Evolutionary conservation across 2,113 vertebrate species (phyloP), one percentile per base, ranked within the genome.

Genomic region (Morone chrysops): DNA sequence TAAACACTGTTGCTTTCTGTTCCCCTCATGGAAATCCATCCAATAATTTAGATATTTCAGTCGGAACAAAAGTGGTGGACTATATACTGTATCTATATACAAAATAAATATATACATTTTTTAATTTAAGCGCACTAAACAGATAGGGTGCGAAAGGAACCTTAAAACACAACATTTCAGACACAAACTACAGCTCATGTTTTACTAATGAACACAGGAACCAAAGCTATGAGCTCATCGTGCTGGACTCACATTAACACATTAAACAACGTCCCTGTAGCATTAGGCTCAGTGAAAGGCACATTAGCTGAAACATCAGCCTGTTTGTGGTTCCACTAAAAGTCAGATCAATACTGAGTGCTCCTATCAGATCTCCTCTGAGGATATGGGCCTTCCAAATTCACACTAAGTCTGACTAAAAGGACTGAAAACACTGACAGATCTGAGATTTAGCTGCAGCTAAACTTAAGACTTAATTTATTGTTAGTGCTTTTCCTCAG

Each of bases 281-380:
- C 60, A 68, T 53, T 13, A 48, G 57, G 22, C 59, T 75, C 67
- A 9, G 62, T 65, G 20, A 61, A 40, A 88, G 40, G 51, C 60
- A 36, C 79, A 83, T 86, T 80, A 90, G 72, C 57, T 80, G 90
- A 78, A 88, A 86, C 75, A 22, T 72, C 78, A 89, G 81, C 76
- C 81, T n/a, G 66, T 56, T 68, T 63, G 79, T 70, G 86, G 70
- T 66, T 77, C 77, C 71, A 14, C 86, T 84, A 54, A 82, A 53
- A 80, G 75, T 74, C 53, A 0, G 72, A 84, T 91, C 83, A 6
- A 88, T 88, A 54, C 62, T 10, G 51, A 85, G 77, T 20, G 77
- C 81, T 80, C 36, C 40, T 7, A 69, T 57, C 75, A 65, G 73
- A 69, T 57, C 61, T 87, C 80, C 81, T 67, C 71, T 6, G 84